phyloP scores from a whole-genome alignment of 2,797 vertebrate genomes.

The Takifugu ocellatus region DNA sequence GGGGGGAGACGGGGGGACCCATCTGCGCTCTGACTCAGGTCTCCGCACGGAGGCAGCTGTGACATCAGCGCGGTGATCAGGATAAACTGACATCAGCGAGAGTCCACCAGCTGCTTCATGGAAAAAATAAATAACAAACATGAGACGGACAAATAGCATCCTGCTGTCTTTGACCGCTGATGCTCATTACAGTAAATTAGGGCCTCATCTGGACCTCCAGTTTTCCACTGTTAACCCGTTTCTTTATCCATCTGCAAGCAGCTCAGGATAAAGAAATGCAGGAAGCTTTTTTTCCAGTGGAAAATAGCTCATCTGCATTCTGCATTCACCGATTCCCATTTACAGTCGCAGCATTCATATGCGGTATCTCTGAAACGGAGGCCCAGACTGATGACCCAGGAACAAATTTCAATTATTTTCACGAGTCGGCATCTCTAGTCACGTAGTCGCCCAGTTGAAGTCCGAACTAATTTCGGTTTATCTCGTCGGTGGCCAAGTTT shows the following conservation, averaged over 20 bases:
- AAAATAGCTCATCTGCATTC: too few species aligned
- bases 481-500: too few species aligned
- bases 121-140: slow-evolving; percentile 22
- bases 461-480: too few species aligned
- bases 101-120: slow-evolving; percentile 33
- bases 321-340: slow-evolving; percentile 7
- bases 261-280: slow-evolving; percentile 1
- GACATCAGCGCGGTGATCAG: slow-evolving; percentile 42
- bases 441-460: too few species aligned
- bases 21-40: slow-evolving; percentile 54
- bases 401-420: neutral
- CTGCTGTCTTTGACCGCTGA: slow-evolving; percentile 15
- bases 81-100: slow-evolving; percentile 29
- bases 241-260: slow-evolving; percentile 17
- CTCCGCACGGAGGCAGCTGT: slow-evolving; percentile 7
- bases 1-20: slow-evolving; percentile 21
- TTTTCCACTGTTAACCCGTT: slow-evolving; percentile 21
- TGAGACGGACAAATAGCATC: neutral
- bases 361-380: too few species aligned
- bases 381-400: slow-evolving; percentile 15
- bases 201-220: slow-evolving; percentile 15
- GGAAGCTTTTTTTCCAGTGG: too few species aligned
- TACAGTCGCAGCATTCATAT: neutral
- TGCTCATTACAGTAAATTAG: slow-evolving; percentile 31
- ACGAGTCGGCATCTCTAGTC: too few species aligned